phyloP scores from a whole-genome alignment of 2,113 vertebrate species.

The Mustela nigripes region DNA sequence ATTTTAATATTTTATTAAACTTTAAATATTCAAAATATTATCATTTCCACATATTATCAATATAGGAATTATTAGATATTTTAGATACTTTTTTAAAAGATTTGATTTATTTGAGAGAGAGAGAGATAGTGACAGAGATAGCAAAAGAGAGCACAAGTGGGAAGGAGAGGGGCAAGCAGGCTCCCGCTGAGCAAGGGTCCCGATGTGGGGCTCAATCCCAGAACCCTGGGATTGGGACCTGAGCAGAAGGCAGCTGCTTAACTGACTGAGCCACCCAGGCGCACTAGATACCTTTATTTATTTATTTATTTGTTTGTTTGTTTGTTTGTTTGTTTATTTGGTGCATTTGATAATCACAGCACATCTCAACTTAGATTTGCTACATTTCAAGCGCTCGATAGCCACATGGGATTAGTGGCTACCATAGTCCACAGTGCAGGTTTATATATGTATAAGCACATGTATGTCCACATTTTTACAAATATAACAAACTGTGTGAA shows the following conservation, averaged over 20 bases:
- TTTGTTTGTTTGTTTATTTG: not conserved
- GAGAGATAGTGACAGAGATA: too few relatives aligned
- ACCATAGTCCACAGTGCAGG: not conserved
- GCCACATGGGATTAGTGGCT: not conserved
- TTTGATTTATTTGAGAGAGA: too few relatives aligned
- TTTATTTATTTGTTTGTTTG: too few relatives aligned
- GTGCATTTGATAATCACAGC: not conserved
- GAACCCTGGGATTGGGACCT: too few relatives aligned
- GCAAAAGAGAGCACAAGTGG: too few relatives aligned
- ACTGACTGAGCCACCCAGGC: too few relatives aligned
- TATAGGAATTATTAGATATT: not conserved
- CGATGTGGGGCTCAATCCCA: too few relatives aligned
- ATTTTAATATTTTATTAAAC: constrained; percentile 7
- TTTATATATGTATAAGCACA: not conserved
- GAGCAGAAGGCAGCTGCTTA: too few relatives aligned
- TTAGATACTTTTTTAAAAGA: not conserved
- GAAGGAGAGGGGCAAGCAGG: too few relatives aligned
- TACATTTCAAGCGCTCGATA: not conserved
- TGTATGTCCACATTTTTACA: not conserved
- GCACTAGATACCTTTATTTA: too few relatives aligned
- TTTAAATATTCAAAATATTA: constrained; percentile 21
- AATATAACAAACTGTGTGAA: not conserved
- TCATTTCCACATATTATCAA: constrained; percentile 7
- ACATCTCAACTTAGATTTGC: not conserved
- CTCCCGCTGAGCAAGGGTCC: too few relatives aligned